Evolutionary conservation across 2,113 vertebrate genomes (phyloP), one percentile per base, ranked within the genome.

Genomic region (Chaetodon trifascialis): DNA sequence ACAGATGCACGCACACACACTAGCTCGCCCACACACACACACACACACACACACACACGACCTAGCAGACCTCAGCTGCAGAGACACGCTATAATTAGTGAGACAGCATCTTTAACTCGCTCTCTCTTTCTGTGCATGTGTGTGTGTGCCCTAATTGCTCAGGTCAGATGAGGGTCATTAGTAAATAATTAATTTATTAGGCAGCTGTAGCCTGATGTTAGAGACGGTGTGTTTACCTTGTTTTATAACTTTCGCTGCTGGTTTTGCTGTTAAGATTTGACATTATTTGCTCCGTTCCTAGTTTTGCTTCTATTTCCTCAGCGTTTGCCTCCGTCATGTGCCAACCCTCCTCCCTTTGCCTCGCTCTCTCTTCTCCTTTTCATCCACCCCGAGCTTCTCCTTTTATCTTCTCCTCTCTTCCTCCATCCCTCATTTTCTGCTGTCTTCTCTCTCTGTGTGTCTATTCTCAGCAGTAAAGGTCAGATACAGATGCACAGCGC

Each of bases 41-140:
- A 76, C 67, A 42, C 76, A 40, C 58, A 71, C 30, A 56, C 46
- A 74, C 73, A 76, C 64, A 38, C 76, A 47, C 36, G 47, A 84
- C 79, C 78, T 42, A n/a, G 73, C 80, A 85, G 79, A 85, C 80
- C 82, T 90, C 90, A 91, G 89, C 90, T 92, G 84, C 86, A 91
- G 73, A 75, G 88, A 85, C 71, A 89, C 51, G 52, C 83, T 91
- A 84, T 91, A 93, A 94, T 94, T 92, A 92, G 88, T 84, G 86
- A 86, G 89, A 90, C 88, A 80, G 86, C 82, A 87, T 92, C 88
- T 92, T 84, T 76, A 86, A 85, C 79, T 82, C 54, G 0, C 68
- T 86, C 65, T 77, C 40, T 49, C 30, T 80, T 4, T 76, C 1
- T 25, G 34, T 66, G 30, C 66, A 34, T 79, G 46, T 59, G 77